Conservation (phyloP, 1,140 invertebrate species). For the Nilaparvata lugens region DNA sequence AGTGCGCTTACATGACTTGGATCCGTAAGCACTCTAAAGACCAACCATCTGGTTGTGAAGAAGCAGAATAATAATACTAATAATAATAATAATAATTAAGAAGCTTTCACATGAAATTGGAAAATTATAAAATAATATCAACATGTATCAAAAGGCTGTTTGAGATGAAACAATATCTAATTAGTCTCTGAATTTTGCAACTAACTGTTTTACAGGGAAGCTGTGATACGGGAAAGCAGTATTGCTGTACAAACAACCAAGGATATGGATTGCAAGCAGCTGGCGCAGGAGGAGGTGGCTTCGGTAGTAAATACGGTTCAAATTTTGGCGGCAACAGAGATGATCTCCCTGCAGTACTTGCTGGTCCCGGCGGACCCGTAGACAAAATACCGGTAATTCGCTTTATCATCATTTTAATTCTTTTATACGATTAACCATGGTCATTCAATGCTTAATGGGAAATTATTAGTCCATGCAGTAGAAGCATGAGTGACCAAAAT, state of each 20-base stretch:
- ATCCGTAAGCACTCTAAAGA: no score
- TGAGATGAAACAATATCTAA: not conserved
- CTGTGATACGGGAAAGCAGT: slow-evolving; percentile 42
- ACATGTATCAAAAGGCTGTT: not conserved
- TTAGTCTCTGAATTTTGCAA: no score
- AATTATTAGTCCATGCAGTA: no score
- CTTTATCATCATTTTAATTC: no score
- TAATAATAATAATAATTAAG: no score
- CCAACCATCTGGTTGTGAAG: no score
- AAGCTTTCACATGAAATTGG: no score
- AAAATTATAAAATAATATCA: not conserved
- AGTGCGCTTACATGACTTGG: no score
- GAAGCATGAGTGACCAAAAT: no score
- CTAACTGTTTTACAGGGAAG: slow-evolving; percentile 41
- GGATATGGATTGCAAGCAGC: slow-evolving; percentile 25
- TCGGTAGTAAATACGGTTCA: slow-evolving; percentile 11
- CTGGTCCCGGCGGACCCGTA: slow-evolving; percentile 23
- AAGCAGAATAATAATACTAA: no score
- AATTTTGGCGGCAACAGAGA: slow-evolving; percentile 1
- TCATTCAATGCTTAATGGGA: no score
- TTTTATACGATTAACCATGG: no score
- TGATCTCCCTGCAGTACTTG: slow-evolving; percentile 16
- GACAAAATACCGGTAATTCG: slow-evolving; percentile 3
- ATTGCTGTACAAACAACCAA: slow-evolving; percentile 41
- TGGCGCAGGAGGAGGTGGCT: slow-evolving; percentile 7